phyloP scores from a whole-genome alignment of 2,797 vertebrate species.

The Scomberomorus guttatus region DNA sequence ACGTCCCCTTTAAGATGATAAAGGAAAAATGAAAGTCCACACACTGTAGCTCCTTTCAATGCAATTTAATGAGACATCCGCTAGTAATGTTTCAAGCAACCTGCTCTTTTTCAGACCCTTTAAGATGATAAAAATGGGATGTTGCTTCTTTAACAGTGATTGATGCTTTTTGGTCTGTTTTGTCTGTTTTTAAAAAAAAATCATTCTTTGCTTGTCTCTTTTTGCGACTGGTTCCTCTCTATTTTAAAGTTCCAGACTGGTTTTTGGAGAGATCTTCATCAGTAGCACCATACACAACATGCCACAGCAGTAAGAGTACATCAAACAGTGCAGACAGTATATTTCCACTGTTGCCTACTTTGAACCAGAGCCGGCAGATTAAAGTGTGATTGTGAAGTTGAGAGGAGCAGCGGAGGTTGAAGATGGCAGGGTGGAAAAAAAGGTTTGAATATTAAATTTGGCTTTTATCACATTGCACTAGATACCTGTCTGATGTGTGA shows the following conservation, averaged over 20 bases:
- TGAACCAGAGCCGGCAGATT: conserved; percentile 43
- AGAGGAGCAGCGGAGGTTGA: conserved; percentile 30
- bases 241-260: neutral
- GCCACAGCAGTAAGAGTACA: conserved; percentile 16
- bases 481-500: conserved; percentile 58
- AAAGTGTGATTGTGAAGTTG: conserved; percentile 43
- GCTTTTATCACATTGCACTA: conserved; percentile 67
- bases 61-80: no score
- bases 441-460: conserved; percentile 72
- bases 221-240: neutral
- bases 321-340: conserved; percentile 28
- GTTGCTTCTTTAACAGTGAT: no score
- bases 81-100: no score
- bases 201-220: no score
- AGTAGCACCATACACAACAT: conserved; percentile 18
- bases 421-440: neutral
- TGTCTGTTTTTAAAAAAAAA: no score
- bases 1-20: no score
- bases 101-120: no score
- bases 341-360: conserved; percentile 19
- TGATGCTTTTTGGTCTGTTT: neutral
- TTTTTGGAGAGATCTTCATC: conserved; percentile 11
- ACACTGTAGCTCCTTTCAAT: no score
- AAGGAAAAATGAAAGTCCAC: no score
- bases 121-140: no score